Percentiles rank a stretch among this genome's conserved stretches.
These are phyloP conservation scores for Mayetiola destructor DNA, from an alignment of 2,888 invertebrate genomes.

Conservation along the genomic window DNA sequence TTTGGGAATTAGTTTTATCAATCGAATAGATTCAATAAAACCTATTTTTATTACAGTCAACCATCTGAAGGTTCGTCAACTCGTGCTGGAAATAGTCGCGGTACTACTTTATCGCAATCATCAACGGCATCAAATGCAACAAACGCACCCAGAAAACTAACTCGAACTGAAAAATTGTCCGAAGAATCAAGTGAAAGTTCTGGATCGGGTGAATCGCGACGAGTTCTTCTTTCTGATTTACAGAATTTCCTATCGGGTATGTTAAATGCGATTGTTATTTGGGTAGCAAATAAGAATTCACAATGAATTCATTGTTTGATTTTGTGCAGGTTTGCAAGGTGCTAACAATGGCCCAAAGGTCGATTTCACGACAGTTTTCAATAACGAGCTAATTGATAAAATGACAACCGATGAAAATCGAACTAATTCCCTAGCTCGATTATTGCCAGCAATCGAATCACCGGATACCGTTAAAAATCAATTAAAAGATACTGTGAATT, in stretches of 20 bases:
- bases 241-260: too few relatives aligned
- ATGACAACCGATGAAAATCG: conserved; percentile 47
- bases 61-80: conserved; percentile 4
- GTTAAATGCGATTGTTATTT: too few relatives aligned
- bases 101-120: background rate
- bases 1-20: too few relatives aligned
- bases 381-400: conserved; percentile 47
- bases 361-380: conserved; percentile 52
- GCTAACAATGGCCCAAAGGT: conserved; percentile 34
- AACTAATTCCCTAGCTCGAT: conserved; percentile 35
- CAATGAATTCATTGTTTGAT: too few relatives aligned
- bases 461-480: conserved; percentile 45
- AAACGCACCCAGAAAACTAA: background rate
- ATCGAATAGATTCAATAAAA: background rate
- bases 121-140: background rate
- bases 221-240: too few relatives aligned
- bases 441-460: conserved; percentile 41
- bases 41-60: background rate
- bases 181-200: conserved; percentile 26
- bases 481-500: conserved; percentile 75
- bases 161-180: conserved; percentile 20
- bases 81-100: background rate
- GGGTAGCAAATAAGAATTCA: too few relatives aligned
- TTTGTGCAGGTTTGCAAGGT: too few relatives aligned
- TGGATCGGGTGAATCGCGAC: conserved; percentile 22